Evolutionary conservation across 2,888 invertebrate genomes (phyloP).

Genomic region (Atherix ibis): DNA sequence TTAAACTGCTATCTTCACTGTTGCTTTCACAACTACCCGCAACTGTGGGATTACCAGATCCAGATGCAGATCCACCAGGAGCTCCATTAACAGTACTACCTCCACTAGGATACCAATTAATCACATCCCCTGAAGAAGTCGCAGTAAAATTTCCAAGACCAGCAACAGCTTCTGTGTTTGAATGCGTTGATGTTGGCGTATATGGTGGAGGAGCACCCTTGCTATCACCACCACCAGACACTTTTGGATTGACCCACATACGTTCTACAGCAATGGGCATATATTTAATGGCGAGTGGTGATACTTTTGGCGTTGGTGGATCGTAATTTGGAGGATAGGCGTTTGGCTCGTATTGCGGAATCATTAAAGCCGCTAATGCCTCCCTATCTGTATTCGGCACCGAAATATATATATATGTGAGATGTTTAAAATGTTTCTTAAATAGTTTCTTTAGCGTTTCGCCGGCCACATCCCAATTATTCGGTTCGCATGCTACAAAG

Average conservation of each 20-base stretch:
- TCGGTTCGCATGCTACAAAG: constrained; percentile 31
- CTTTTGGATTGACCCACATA: constrained; percentile 7
- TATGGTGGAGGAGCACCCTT: constrained; percentile 25
- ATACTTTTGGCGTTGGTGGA: too few relatives aligned
- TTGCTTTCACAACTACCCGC: constrained; percentile 43
- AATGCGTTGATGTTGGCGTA: neutral
- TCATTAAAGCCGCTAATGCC: constrained; percentile 29
- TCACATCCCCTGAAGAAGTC: constrained; percentile 11
- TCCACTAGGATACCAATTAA: too few relatives aligned
- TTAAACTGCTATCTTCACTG: constrained; percentile 60
- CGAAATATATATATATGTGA: constrained; percentile 43
- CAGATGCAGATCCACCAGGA: constrained; percentile 17
- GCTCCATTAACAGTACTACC: constrained; percentile 13
- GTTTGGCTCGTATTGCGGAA: constrained; percentile 32
- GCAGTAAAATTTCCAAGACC: constrained; percentile 8
- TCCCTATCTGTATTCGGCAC: constrained; percentile 46
- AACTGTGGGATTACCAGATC: constrained; percentile 17
- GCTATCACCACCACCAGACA: constrained; percentile 18
- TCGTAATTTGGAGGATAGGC: neutral
- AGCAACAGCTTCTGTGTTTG: neutral
- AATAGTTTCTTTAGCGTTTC: constrained; percentile 22
- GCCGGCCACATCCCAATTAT: constrained; percentile 31
- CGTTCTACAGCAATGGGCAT: too few relatives aligned
- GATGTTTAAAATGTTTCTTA: constrained; percentile 37
- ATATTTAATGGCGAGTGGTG: too few relatives aligned